Conservation (phyloP, 2,113 vertebrate genomes). For the Phyllostomus discolor region DNA sequence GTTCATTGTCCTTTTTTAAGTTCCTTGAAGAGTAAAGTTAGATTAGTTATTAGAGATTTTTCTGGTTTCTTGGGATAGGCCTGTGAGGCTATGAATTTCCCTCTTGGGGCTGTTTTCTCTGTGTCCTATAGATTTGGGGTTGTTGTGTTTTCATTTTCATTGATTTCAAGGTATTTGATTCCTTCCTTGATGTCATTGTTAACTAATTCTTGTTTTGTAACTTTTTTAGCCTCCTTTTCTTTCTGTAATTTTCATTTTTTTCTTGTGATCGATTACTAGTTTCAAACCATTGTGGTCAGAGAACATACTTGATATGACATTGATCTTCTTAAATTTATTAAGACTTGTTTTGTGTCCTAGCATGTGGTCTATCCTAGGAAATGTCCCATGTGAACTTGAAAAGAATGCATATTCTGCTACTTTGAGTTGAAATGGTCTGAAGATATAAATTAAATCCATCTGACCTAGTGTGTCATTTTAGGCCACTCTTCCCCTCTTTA, state of each 20-base stretch:
- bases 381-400: too few relatives aligned
- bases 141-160: background rate
- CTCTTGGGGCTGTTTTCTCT: background rate
- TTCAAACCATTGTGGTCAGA: background rate
- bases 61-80: background rate
- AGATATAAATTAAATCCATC: too few relatives aligned
- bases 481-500: too few relatives aligned
- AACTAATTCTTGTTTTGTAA: background rate
- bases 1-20: too few relatives aligned
- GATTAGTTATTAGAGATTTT: too few relatives aligned
- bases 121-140: background rate
- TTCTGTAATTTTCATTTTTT: background rate
- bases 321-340: too few relatives aligned
- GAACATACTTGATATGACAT: background rate
- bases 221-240: background rate
- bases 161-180: background rate
- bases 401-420: too few relatives aligned
- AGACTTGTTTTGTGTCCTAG: too few relatives aligned
- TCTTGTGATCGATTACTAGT: background rate
- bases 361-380: too few relatives aligned
- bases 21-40: too few relatives aligned
- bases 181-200: background rate
- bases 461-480: too few relatives aligned
- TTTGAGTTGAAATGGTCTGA: too few relatives aligned
- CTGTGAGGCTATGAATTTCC: background rate